phyloP scores from a whole-genome alignment of 92 coral and sea anemone genomes.

The Zoanthus solanderi region DNA sequence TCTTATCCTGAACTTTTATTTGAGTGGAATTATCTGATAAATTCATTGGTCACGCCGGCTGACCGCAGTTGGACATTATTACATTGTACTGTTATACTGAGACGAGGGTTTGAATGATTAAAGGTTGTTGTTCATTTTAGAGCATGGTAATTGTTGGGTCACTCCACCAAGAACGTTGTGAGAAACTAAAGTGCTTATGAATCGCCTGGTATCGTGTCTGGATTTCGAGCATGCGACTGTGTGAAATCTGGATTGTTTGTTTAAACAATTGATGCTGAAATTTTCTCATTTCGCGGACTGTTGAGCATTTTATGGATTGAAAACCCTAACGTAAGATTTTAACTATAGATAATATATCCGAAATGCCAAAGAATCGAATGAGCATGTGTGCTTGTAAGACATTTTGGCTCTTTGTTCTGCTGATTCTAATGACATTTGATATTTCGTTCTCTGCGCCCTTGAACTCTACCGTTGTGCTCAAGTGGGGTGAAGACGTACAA shows the following conservation, averaged over 20 bases:
- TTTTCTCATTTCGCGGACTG: neutral
- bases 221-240: neutral
- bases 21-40: neutral
- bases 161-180: neutral
- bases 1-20: neutral
- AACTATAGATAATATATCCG: neutral
- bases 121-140: neutral
- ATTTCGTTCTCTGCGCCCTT: constrained; percentile 53
- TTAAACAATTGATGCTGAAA: neutral
- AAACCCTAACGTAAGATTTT: neutral
- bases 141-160: neutral
- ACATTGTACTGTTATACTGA: neutral
- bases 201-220: neutral
- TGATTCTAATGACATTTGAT: constrained; percentile 1
- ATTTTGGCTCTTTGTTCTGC: neutral
- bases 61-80: neutral
- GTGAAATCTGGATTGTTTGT: constrained; percentile 1
- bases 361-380: constrained; percentile 8
- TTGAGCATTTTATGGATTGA: constrained; percentile 6
- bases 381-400: constrained; percentile 5
- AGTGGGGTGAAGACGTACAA: constrained; percentile 90
- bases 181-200: neutral
- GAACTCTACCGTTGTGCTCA: constrained; percentile 61
- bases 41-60: neutral
- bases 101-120: neutral